Conservation (phyloP, 2,113 vertebrate genomes). For the Turdus rufiventris region DNA sequence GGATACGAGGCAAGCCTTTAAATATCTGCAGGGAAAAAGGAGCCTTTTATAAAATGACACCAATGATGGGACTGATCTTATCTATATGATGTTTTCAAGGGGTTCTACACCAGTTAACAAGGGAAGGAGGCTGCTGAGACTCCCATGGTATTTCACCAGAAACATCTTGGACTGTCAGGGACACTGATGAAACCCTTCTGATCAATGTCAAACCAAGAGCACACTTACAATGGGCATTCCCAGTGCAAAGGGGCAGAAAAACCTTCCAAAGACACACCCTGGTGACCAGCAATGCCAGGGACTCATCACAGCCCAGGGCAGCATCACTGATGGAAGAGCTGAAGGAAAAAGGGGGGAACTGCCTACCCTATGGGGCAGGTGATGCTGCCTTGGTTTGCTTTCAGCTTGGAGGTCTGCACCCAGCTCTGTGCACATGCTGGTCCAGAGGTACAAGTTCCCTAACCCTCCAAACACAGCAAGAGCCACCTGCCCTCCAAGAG, state of each 20-base stretch:
- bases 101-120: neutral
- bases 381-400: rapidly evolving
- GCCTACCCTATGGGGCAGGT: neutral
- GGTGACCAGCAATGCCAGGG: neutral
- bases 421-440: neutral
- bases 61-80: neutral
- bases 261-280: neutral
- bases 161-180: neutral
- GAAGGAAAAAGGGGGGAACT: neutral
- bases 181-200: neutral
- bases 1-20: neutral
- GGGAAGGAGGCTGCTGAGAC: neutral
- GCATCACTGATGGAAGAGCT: neutral
- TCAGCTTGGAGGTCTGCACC: neutral
- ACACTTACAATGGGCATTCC: neutral
- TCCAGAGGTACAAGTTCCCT: neutral
- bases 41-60: neutral
- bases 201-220: neutral
- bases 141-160: neutral
- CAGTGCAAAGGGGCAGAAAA: neutral
- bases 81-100: neutral
- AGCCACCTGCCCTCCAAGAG: neutral
- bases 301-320: neutral
- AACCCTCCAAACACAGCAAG: neutral
- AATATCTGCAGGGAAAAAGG: neutral